Evolutionary conservation across 2,113 vertebrate species (phyloP), one percentile per base, ranked within the genome.

Genomic region (Oenanthe melanoleuca): DNA sequence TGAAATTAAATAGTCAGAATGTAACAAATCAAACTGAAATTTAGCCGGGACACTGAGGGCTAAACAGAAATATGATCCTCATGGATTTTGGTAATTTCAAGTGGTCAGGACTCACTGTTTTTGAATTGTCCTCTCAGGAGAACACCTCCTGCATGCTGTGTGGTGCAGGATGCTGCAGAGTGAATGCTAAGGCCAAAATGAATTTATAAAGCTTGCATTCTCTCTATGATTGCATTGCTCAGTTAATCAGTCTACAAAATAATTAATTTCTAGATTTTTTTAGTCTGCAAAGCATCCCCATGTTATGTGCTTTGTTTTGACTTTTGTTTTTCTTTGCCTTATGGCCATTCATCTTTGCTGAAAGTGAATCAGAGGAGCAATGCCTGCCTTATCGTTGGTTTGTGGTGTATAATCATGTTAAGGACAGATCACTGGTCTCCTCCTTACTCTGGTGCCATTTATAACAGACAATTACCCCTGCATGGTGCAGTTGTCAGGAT

Each of bases 401-500:
- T 94, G 95, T 88, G 77, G 91, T 88, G 31, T 70, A 92, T 91
- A 96, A 97, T 96, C 88, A 53, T 2, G 73, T 97, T 95, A 97
- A 87, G 89, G 95, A 94, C 89, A 97, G 88, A 94, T 96, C 94
- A 80, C 78, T 89, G 93, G 44, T 85, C 91, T 96, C 56, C 74
- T 94, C 89, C 71, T 78, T 73, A 83, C 80, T 92, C 83, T 49
- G 42, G 45, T 86, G 67, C 92, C 89, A 96, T 96, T 95, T 96
- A 69, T 92, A 97, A 97, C 80, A 91, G 73, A 64, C 87, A 96
- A 93, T 96, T 95, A 96, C 38, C 77, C 75, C 81, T 83, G 80
- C 78, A 70, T 88, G 89, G 88, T 83, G 83, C 86, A 85, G 82
- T 81, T 96, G 88, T 95, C 94, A 88, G 82, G 89, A 93, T 95